Conservation (phyloP, 2,888 invertebrate genomes). For the Drosophila diplacantha region DNA sequence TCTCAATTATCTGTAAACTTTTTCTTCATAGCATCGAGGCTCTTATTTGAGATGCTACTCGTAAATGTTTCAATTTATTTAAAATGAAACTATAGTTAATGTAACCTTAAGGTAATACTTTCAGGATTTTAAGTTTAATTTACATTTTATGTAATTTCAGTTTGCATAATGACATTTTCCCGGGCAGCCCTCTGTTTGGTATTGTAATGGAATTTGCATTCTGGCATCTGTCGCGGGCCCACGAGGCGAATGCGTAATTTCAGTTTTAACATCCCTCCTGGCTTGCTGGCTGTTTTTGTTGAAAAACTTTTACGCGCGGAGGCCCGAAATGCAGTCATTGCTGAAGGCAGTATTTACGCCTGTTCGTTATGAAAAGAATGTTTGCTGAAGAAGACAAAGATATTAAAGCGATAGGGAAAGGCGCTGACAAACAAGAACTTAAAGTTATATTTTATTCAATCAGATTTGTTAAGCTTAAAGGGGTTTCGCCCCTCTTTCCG, state of each 20-base stretch:
- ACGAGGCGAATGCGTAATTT: slow-evolving; percentile 44
- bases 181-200: slow-evolving; percentile 3
- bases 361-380: neutral
- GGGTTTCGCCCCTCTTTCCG: slow-evolving; percentile 6
- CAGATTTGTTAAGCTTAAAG: neutral
- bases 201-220: slow-evolving; percentile 42
- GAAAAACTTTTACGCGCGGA: neutral
- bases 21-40: neutral
- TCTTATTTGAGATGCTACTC: neutral
- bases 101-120: slow-evolving; percentile 20
- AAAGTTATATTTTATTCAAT: neutral
- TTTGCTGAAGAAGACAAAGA: neutral
- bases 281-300: slow-evolving; percentile 4
- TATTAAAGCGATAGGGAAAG: neutral
- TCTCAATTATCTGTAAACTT: slow-evolving; percentile 1
- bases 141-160: slow-evolving; percentile 36
- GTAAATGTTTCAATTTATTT: neutral
- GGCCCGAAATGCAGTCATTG: neutral
- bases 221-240: slow-evolving; percentile 32
- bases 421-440: neutral
- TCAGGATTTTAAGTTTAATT: slow-evolving; percentile 39
- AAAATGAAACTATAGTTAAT: slow-evolving; percentile 26
- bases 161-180: slow-evolving; percentile 39
- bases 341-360: neutral
- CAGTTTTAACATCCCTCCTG: slow-evolving; percentile 9